Conservation (phyloP, 2,888 invertebrate species). For the Micropterix aruncella region DNA sequence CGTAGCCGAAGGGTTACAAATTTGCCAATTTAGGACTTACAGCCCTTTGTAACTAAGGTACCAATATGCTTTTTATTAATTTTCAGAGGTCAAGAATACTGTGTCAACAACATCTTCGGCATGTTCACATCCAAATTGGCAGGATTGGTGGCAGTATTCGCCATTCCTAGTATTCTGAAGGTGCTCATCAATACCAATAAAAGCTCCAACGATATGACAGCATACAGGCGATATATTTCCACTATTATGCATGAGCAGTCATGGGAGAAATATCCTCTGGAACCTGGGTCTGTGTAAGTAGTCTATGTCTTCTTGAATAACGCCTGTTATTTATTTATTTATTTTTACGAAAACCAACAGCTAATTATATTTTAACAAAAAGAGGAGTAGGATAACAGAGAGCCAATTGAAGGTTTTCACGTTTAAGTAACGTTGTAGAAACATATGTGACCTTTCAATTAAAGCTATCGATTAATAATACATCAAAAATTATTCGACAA, state of each 20-base stretch:
- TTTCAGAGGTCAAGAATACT: slow-evolving; percentile 60
- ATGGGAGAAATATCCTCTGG: slow-evolving; percentile 66
- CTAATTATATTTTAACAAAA: too few relatives aligned
- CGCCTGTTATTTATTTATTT: too few relatives aligned
- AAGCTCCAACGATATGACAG: slow-evolving; percentile 47
- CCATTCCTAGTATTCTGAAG: slow-evolving; percentile 57
- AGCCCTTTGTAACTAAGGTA: background rate
- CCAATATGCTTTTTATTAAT: slow-evolving; percentile 6
- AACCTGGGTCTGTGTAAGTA: slow-evolving; percentile 42
- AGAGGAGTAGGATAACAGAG: too few relatives aligned
- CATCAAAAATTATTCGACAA: too few relatives aligned
- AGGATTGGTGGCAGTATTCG: slow-evolving; percentile 61
- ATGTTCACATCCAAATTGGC: slow-evolving; percentile 58
- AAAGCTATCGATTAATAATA: too few relatives aligned
- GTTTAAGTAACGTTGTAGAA: too few relatives aligned
- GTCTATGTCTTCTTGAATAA: too few relatives aligned
- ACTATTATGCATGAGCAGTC: slow-evolving; percentile 62
- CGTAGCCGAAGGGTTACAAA: too few relatives aligned
- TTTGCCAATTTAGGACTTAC: too few relatives aligned
- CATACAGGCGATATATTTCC: slow-evolving; percentile 64
- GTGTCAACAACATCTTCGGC: slow-evolving; percentile 51
- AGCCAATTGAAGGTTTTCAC: too few relatives aligned
- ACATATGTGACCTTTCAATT: too few relatives aligned
- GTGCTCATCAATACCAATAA: slow-evolving; percentile 58
- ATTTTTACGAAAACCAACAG: too few relatives aligned